A percentile compares a stretch with the other conserved stretches of the same genome.
Conservation (phyloP, 2,888 invertebrate species). For the Malacosoma neustria region DNA sequence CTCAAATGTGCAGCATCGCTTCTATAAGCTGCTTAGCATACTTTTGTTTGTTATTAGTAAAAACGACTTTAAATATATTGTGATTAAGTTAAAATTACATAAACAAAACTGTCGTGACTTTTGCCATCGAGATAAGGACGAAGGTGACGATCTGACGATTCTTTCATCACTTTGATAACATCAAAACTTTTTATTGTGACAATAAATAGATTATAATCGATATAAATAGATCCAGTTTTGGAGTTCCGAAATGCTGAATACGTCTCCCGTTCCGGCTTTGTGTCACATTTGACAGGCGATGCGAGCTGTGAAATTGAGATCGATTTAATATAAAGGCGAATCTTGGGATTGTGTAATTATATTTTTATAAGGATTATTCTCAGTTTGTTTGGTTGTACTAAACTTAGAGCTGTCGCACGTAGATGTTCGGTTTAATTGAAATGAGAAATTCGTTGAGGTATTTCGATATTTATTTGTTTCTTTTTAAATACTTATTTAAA, state of each 20-base stretch:
- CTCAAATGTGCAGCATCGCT: slow-evolving; percentile 49
- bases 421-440: not conserved
- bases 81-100: slow-evolving; percentile 18
- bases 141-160: slow-evolving; percentile 65
- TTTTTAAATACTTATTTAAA: no score
- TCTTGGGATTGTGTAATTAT: slow-evolving; percentile 57
- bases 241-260: slow-evolving; percentile 45
- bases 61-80: slow-evolving; percentile 24
- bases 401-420: slow-evolving; percentile 34
- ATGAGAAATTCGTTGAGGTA: not conserved
- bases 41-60: slow-evolving; percentile 24
- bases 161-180: slow-evolving; percentile 70
- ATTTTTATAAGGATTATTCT: slow-evolving; percentile 51
- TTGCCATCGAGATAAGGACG: slow-evolving; percentile 62
- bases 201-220: slow-evolving; percentile 72
- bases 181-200: slow-evolving; percentile 70
- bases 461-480: no score
- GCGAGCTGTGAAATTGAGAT: slow-evolving; percentile 71
- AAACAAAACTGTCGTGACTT: slow-evolving; percentile 45
- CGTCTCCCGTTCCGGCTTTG: slow-evolving; percentile 65
- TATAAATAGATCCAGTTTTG: slow-evolving; percentile 71
- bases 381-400: slow-evolving; percentile 61
- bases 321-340: slow-evolving; percentile 64
- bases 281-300: slow-evolving; percentile 69
- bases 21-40: slow-evolving; percentile 66